Evolutionary conservation across 2,113 vertebrate species (phyloP).

Genomic region (Zeus faber): DNA sequence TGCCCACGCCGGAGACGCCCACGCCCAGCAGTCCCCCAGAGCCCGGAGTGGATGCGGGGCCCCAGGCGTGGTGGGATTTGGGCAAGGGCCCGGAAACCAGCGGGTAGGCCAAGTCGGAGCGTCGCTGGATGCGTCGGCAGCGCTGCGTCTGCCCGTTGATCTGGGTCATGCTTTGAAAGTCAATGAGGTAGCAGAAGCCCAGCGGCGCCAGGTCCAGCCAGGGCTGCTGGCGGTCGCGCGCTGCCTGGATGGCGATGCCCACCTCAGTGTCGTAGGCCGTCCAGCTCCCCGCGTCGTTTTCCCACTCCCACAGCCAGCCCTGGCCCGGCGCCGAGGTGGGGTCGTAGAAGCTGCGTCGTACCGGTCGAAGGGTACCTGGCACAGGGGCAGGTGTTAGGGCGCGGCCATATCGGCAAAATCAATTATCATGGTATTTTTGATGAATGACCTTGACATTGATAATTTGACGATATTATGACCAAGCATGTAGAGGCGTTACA

Average conservation of each 20-base stretch:
- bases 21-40: slow-evolving; percentile 65
- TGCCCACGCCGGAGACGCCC: slow-evolving; percentile 69
- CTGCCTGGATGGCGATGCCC: slow-evolving; percentile 95
- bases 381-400: no score
- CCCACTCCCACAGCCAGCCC: slow-evolving; percentile 98
- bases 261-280: slow-evolving; percentile 97
- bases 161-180: slow-evolving; percentile 97
- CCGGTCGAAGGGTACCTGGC: slow-evolving; percentile 91
- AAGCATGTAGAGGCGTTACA: no score
- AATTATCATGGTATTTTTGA: no score
- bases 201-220: slow-evolving; percentile 96
- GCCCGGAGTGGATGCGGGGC: slow-evolving; percentile 59
- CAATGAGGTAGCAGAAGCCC: slow-evolving; percentile 97
- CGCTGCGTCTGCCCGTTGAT: slow-evolving; percentile 94
- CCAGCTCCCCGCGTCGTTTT: slow-evolving; percentile 92
- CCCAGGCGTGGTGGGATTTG: slow-evolving; percentile 77
- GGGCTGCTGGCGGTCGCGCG: slow-evolving; percentile 94
- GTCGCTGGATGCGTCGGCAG: slow-evolving; percentile 86
- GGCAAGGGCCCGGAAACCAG: slow-evolving; percentile 85
- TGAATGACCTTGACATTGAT: no score
- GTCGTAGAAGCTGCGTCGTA: slow-evolving; percentile 94
- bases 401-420: no score
- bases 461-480: no score
- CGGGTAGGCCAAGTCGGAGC: slow-evolving; percentile 88
- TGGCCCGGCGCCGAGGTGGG: slow-evolving; percentile 92